Evolutionary conservation across 1,140 invertebrate genomes (phyloP), one percentile per base, ranked within the genome.

Genomic region (Teleogryllus occipitalis): DNA sequence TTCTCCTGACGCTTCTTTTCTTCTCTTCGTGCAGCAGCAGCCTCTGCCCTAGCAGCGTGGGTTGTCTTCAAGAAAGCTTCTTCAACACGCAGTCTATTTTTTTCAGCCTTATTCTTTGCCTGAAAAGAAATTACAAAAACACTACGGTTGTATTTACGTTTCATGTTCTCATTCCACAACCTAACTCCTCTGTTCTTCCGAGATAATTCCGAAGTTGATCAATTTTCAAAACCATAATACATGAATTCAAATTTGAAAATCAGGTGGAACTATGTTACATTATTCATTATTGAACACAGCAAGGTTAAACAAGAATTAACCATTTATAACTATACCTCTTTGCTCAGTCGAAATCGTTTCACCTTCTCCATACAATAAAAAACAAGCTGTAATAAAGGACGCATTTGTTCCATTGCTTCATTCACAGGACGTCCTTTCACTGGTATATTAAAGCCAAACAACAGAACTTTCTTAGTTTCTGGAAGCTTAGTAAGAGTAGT

Each of bases 331-430:
- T 39, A 5, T 39, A 96, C 96, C 91, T 99, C 98, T 88, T 96
- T 97, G 77, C 94, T 95, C 49, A 99, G 89, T 83, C 93, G 91
- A 80, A 96, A 93, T 81, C 95, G 89, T 84, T 95, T 94, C 65
- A 99, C 88, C 87, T 97, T 97, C 85, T 99, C 97, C 83, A 98
- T 89, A 80, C 94, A 90, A 87, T 98, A 95, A 86, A 99, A 96
- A 12, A 97, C 92, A 81, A 99, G 89, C 84, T 93, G 92, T 84
- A 98, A 87, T 80, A 98, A 87, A 74, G 94, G 94, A 82, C 92
- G 91, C 82, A 96, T 88, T 82, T 89, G 89, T 84, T 95, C 93
- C 87, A 91, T 92, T 82, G 89, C 88, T 83, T 89, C 87, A 79
- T 86, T 89, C 84, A 84, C 85, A 82, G 84, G 87, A 85, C 86